Conservation (phyloP, 2,888 invertebrate genomes). For the Macropis europaea region DNA sequence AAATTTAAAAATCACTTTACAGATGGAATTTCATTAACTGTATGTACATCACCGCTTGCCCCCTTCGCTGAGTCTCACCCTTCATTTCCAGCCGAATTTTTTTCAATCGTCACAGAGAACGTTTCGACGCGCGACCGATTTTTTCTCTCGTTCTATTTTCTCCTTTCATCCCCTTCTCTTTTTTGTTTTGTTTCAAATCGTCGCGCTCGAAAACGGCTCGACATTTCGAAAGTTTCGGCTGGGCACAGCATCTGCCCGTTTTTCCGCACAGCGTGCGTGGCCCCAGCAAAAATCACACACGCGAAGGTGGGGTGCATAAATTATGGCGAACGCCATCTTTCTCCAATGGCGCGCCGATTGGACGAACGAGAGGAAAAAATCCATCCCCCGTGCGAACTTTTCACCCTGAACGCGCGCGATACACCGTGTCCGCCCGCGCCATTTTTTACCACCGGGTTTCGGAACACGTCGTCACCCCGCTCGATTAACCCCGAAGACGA, state of each 20-base stretch:
- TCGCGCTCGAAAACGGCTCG: constrained; percentile 23
- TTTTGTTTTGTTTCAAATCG: constrained; percentile 4
- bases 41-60: too few species aligned
- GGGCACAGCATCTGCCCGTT: constrained; percentile 58
- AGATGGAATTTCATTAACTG: too few species aligned
- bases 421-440: constrained; percentile 38
- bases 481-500: constrained; percentile 5
- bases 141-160: neutral
- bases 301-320: constrained; percentile 68
- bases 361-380: constrained; percentile 62
- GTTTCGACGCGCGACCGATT: neutral
- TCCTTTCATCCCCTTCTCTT: constrained; percentile 3
- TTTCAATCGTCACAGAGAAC: too few species aligned
- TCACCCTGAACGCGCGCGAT: constrained; percentile 37
- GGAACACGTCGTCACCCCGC: constrained; percentile 1
- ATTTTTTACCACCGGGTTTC: constrained; percentile 43
- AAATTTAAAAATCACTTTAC: too few species aligned
- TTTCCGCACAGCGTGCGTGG: constrained; percentile 51
- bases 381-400: constrained; percentile 54
- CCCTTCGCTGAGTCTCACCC: neutral
- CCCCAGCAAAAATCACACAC: constrained; percentile 63
- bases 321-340: constrained; percentile 68
- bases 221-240: constrained; percentile 47
- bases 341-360: constrained; percentile 63
- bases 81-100: neutral